Percentiles rank a stretch among this genome's conserved stretches.
phyloP scores from a whole-genome alignment of 2,888 invertebrate species.

The Andrena bucephala region DNA sequence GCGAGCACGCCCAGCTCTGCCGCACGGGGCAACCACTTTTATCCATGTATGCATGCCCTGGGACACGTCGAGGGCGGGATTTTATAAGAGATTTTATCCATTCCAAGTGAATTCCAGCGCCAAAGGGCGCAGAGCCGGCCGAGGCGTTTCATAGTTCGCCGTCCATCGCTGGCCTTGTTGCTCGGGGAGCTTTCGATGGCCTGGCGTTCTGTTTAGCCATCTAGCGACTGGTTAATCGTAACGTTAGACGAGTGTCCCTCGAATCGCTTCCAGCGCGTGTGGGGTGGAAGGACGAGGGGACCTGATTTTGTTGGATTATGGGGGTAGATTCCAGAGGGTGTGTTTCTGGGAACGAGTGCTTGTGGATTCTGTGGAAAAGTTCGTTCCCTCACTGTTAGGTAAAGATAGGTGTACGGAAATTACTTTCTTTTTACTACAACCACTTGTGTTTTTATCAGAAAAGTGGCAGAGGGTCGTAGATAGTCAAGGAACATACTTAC shows the following conservation, averaged over 20 bases:
- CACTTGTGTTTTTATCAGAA: no score
- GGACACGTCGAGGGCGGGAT: constrained; percentile 30
- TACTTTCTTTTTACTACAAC: no score
- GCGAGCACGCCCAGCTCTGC: constrained; percentile 17
- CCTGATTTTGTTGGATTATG: not conserved
- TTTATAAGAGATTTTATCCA: constrained; percentile 55
- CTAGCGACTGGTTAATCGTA: not conserved
- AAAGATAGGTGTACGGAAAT: no score
- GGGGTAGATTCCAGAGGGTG: no score
- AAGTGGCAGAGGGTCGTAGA: no score
- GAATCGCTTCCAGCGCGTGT: not conserved
- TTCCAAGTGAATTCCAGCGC: constrained; percentile 50
- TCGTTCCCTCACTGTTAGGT: no score
- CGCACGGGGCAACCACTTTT: constrained; percentile 36
- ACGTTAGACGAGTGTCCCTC: not conserved
- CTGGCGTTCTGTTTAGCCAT: not conserved
- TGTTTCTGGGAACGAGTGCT: no score
- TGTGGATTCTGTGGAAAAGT: no score
- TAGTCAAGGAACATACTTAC: no score
- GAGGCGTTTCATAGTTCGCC: constrained; percentile 13
- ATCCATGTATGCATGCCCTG: constrained; percentile 57
- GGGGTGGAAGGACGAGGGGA: not conserved
- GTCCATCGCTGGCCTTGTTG: not conserved
- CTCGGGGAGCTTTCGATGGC: not conserved
- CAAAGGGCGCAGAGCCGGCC: constrained; percentile 19